phyloP scores from a whole-genome alignment of 2,888 invertebrate species.

The Tinea trinotella region DNA sequence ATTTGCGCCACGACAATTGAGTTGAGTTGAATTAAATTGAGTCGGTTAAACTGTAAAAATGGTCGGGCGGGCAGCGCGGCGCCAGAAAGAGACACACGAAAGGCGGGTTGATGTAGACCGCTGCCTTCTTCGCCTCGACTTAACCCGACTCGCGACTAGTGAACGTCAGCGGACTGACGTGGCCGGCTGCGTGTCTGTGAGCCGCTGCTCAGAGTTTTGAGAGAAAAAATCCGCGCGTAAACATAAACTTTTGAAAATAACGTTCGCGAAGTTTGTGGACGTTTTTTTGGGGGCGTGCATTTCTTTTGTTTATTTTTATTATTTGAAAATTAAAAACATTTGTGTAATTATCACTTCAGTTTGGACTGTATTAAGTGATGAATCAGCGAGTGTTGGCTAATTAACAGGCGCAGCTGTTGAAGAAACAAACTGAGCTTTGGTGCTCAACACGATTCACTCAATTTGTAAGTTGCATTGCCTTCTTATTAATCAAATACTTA shows the following conservation, averaged over 20 bases:
- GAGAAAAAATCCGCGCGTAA: slow-evolving; percentile 10
- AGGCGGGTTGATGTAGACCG: slow-evolving; percentile 67
- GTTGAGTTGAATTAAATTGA: slow-evolving; percentile 73
- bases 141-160: slow-evolving; percentile 66
- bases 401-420: slow-evolving; percentile 25
- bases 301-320: not conserved
- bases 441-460: not conserved
- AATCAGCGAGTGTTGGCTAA: slow-evolving; percentile 69
- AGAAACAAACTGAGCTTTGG: slow-evolving; percentile 14
- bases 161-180: slow-evolving; percentile 66
- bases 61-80: slow-evolving; percentile 62
- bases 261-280: not conserved
- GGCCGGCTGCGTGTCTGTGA: slow-evolving; percentile 44
- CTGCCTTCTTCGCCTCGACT: slow-evolving; percentile 71
- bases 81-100: slow-evolving; percentile 68
- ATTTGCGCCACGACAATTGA: slow-evolving; percentile 70
- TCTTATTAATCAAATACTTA: too few species aligned
- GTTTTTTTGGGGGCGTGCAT: not conserved
- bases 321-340: slow-evolving; percentile 32
- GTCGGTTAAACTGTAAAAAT: slow-evolving; percentile 70
- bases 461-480: slow-evolving; percentile 10
- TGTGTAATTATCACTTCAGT: slow-evolving; percentile 46
- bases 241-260: slow-evolving; percentile 1
- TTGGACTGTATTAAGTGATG: slow-evolving; percentile 60
- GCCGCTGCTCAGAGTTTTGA: not conserved